These are phyloP conservation scores for Timema podura DNA, from an alignment of 2,888 invertebrate genomes.

Conservation along the genomic window DNA sequence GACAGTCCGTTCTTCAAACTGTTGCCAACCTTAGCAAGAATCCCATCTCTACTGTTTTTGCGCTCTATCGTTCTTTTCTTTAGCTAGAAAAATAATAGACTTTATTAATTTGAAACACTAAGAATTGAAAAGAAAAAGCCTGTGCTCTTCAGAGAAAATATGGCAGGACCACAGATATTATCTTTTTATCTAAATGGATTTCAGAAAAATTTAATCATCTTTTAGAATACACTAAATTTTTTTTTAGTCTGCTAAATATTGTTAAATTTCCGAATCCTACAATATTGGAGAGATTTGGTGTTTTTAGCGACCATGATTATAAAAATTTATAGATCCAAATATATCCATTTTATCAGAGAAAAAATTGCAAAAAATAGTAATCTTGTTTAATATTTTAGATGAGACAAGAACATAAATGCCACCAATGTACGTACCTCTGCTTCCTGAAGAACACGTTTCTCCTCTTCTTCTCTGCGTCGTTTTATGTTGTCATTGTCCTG, in stretches of 20 bases:
- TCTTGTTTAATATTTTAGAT: too few relatives aligned
- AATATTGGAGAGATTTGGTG: too few relatives aligned
- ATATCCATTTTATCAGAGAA: too few relatives aligned
- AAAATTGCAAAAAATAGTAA: too few relatives aligned
- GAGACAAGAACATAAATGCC: too few relatives aligned
- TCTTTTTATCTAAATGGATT: not conserved
- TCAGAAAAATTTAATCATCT: too few relatives aligned
- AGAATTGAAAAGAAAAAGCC: not conserved
- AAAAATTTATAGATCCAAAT: too few relatives aligned
- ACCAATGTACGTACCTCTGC: constrained; percentile 58
- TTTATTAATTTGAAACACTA: not conserved
- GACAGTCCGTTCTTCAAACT: constrained; percentile 54
- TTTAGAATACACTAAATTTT: too few relatives aligned
- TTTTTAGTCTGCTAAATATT: too few relatives aligned
- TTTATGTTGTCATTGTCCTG: constrained; percentile 85
- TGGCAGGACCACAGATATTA: not conserved
- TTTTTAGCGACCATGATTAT: too few relatives aligned
- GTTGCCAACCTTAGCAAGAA: constrained; percentile 67
- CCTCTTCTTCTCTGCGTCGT: constrained; percentile 82
- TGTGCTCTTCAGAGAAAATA: not conserved
- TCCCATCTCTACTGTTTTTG: constrained; percentile 73
- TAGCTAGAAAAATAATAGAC: constrained; percentile 47
- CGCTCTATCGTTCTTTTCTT: constrained; percentile 85
- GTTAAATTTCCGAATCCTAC: too few relatives aligned
- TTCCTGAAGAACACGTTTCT: constrained; percentile 81